Evolutionary conservation across 2,888 invertebrate genomes (phyloP).

Genomic region (Steinernema scapterisci): DNA sequence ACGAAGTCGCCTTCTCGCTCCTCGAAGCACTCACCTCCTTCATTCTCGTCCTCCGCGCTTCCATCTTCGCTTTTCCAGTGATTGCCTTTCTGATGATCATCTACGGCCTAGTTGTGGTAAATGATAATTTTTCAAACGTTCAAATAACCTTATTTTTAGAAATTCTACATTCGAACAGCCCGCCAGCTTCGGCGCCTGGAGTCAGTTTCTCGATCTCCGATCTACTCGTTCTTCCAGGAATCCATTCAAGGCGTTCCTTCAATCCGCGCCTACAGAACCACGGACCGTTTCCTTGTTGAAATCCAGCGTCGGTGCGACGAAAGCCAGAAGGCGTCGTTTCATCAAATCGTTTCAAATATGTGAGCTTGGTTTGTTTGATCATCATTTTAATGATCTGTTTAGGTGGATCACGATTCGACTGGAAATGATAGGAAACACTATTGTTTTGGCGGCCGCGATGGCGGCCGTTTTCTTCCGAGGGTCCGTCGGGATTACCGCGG

Average conservation of each 20-base stretch:
- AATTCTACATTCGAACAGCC: conserved; percentile 90
- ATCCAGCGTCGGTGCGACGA: conserved; percentile 36
- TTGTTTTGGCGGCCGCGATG: conserved; percentile 86
- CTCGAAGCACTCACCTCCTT: background rate
- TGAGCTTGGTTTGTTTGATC: background rate
- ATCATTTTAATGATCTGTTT: background rate
- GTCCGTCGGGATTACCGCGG: conserved; percentile 68
- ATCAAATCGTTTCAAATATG: background rate
- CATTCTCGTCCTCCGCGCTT: background rate
- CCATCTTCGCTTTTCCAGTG: conserved; percentile 16
- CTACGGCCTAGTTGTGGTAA: background rate
- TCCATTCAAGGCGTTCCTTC: conserved; percentile 76
- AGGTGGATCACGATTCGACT: conserved; percentile 87
- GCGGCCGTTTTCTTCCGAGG: conserved; percentile 78
- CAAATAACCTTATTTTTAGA: conserved; percentile 70
- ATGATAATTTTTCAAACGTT: background rate
- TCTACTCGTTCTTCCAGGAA: conserved; percentile 89
- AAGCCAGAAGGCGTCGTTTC: background rate
- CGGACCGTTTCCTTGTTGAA: conserved; percentile 36
- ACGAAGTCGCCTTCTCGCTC: background rate
- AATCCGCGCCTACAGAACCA: conserved; percentile 64
- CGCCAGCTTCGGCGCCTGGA: conserved; percentile 74
- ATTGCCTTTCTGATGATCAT: conserved; percentile 47
- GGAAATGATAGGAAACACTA: conserved; percentile 88
- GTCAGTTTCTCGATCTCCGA: conserved; percentile 50